Evolutionary conservation across 2,888 invertebrate species (phyloP).

Genomic region (Steinernema hermaphroditum): DNA sequence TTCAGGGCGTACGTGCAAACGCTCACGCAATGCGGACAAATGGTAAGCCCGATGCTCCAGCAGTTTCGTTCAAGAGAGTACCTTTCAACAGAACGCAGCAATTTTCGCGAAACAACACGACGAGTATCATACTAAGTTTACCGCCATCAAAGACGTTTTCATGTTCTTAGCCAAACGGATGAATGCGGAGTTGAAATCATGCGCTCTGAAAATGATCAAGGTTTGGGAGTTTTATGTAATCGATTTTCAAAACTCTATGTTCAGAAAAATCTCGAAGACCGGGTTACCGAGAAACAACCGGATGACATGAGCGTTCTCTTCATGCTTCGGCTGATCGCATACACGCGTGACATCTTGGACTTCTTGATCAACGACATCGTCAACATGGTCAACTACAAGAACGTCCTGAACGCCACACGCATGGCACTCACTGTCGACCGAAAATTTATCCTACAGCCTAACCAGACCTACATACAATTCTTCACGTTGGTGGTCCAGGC

Average conservation of each 20-base stretch:
- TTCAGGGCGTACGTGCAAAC: background rate
- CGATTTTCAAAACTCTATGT: background rate
- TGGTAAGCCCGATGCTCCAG: background rate
- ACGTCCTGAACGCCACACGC: background rate
- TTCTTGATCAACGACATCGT: background rate
- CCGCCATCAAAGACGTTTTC: slow-evolving; percentile 3
- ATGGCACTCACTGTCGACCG: background rate
- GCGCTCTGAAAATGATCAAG: background rate
- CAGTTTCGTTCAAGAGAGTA: background rate
- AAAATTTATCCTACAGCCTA: background rate
- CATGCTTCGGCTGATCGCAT: background rate
- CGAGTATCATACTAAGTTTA: background rate
- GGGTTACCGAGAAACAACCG: background rate
- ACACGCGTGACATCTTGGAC: background rate
- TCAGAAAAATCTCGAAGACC: background rate
- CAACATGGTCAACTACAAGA: background rate
- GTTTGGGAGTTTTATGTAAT: background rate
- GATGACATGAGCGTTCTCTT: background rate
- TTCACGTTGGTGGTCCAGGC: background rate
- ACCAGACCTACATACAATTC: background rate
- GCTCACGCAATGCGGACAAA: background rate
- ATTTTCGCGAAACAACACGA: background rate
- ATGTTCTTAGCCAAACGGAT: background rate
- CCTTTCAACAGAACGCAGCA: background rate
- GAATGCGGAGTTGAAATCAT: background rate